A percentile compares a stretch with the other conserved stretches of the same genome.
These are phyloP conservation scores for Okapia johnstoni DNA, from an alignment of 2,113 vertebrate species.

Conservation along the genomic window DNA sequence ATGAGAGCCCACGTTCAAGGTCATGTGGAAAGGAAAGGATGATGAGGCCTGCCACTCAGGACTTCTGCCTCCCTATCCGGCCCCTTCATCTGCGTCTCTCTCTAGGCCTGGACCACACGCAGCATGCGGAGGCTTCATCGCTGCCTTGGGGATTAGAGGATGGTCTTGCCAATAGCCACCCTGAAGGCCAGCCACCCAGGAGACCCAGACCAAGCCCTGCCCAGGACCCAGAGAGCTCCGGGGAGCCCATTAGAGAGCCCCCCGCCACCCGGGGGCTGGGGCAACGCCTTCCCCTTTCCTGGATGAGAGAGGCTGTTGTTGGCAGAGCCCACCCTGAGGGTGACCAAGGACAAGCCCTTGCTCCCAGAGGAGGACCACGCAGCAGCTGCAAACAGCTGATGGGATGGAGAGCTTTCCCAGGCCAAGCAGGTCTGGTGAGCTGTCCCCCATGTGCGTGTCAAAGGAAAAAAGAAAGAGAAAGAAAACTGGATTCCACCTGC, in stretches of 20 bases:
- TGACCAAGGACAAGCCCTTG: neutral
- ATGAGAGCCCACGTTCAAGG: neutral
- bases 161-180: neutral
- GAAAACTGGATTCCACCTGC: neutral
- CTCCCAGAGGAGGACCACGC: neutral
- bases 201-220: neutral
- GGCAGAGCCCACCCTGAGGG: neutral
- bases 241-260: neutral
- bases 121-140: fast-evolving
- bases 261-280: fast-evolving
- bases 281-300: neutral
- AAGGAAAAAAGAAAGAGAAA: neutral
- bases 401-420: neutral
- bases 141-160: neutral
- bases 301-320: neutral
- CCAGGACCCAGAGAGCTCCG: fast-evolving
- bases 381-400: neutral
- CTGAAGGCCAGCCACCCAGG: neutral
- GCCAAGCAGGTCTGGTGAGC: neutral
- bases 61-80: fast-evolving
- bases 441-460: fast-evolving
- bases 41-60: neutral
- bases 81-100: neutral
- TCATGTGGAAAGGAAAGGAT: neutral
- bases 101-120: constrained; percentile 20